Evolutionary conservation across 2,888 invertebrate species (phyloP).

Genomic region (Galerucella calmariensis): DNA sequence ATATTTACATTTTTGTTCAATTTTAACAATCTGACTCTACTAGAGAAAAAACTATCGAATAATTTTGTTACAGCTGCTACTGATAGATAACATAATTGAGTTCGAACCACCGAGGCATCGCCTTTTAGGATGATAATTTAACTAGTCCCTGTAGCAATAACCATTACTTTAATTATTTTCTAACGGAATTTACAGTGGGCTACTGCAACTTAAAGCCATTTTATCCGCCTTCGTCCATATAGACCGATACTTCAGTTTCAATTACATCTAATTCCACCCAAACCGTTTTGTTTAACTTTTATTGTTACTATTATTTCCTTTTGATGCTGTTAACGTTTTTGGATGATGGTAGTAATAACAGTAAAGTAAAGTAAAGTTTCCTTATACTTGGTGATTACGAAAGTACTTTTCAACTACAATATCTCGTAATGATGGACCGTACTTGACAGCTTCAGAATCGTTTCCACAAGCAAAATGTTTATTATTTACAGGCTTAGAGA

Average conservation of each 20-base stretch:
- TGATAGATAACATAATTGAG: neutral
- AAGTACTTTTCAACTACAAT: neutral
- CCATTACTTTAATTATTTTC: neutral
- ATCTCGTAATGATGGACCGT: neutral
- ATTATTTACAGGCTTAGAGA: neutral
- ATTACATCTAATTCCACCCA: neutral
- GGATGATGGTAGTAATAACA: neutral
- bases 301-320: conserved; percentile 6
- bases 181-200: neutral
- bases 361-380: neutral
- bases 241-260: neutral
- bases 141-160: neutral
- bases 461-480: neutral
- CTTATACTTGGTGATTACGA: neutral
- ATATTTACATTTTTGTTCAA: too few relatives aligned
- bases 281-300: conserved; percentile 7
- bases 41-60: neutral
- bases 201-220: neutral
- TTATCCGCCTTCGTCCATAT: neutral
- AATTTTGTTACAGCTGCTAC: neutral
- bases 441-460: neutral
- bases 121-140: neutral
- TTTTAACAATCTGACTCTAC: too few relatives aligned
- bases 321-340: conserved; percentile 7
- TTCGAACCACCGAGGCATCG: neutral